Base-by-base conservation (phyloP, 2,113 vertebrate species). In the Psittacus erithacus region DNA sequence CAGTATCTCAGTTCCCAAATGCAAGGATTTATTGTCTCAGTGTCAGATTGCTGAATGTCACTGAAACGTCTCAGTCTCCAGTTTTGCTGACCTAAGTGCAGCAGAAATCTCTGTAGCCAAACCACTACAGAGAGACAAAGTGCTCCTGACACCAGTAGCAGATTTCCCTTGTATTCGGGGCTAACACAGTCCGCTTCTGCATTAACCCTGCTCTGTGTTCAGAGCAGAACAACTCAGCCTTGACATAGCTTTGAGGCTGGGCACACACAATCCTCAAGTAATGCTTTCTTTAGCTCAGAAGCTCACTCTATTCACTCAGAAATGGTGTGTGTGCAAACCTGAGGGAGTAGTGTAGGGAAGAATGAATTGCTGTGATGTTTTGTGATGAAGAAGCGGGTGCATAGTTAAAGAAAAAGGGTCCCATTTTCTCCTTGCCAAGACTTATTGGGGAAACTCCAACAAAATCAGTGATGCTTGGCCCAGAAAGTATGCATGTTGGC, bases 391-490 rank as follows among this genome's bases (percentile, higher is more conserved):
- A 90, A 80, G 59, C 1, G 1, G 50, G 74, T 11, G 17, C 28
- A 20, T 6, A 33, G 71, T 67, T 83, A 53, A 82, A 82, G 87
- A 35, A 82, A 86, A 95, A 92, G 82, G 90, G 50, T 85, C 41
- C 38, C 22, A 33, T 95, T 95, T 95, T 96, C 75, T 95, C 67
- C 63, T 50, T 78, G 87, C 85, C 92, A 96, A 94, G 31, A 31
- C 19, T 90, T 24, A 43, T 1, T 93, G 95, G 85, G 84, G 67
- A 88, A 91, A 80, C 59, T 90, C 85, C 94, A 97, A 86, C 24
- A 94, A 96, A 96, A 95, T 94, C 75, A 77, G 64, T 87, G 90
- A 33, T 93, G n/a, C 62, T 91, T 96, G 93, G 92, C 92, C 60
- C 50, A 77, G 80, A 85, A 79, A 76, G 20, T 9, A 18, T 82